phyloP scores from a whole-genome alignment of 2,888 invertebrate species.

The Chirona hameri region DNA sequence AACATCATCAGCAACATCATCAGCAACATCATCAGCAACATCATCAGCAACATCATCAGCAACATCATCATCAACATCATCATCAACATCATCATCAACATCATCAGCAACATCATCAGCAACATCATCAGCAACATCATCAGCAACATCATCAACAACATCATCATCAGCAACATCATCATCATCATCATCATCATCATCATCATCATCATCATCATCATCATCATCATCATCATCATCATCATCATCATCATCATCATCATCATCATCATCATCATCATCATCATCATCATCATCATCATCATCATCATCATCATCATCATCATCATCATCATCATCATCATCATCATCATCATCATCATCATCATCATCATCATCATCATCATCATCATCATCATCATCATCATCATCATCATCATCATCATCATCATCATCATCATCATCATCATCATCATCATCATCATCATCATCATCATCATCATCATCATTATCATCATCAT shows the following conservation, averaged over 20 bases:
- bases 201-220: neutral
- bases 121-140: no score
- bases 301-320: conserved; percentile 9
- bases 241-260: neutral
- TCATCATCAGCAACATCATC: no score
- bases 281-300: neutral
- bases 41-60: no score
- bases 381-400: neutral
- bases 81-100: no score
- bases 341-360: neutral
- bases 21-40: no score
- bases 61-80: no score
- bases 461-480: no score
- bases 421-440: neutral
- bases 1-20: no score
- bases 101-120: no score
- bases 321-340: neutral
- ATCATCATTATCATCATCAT: no score
- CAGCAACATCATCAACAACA: no score
- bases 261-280: neutral
- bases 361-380: neutral
- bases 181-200: conserved; percentile 24
- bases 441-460: conserved; percentile 12
- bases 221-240: neutral
- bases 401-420: conserved; percentile 13